A percentile compares a stretch with the other conserved stretches of the same genome.
These are phyloP conservation scores for Caranx melampygus DNA, from an alignment of 2,113 vertebrate species.

Conservation along the genomic window DNA sequence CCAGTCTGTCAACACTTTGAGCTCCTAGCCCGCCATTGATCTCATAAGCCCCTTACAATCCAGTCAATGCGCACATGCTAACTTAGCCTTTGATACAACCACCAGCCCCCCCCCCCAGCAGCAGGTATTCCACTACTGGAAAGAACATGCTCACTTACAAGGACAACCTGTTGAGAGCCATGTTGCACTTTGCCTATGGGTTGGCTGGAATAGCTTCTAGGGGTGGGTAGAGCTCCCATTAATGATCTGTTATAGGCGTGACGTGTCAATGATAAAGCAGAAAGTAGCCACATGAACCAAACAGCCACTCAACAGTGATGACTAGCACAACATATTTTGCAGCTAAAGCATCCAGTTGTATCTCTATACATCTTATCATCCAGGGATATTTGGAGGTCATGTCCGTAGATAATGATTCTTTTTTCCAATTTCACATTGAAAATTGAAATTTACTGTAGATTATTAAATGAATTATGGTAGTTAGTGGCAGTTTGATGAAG, in stretches of 20 bases:
- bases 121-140: slow-evolving; percentile 30
- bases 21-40: slow-evolving; percentile 64
- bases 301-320: background rate
- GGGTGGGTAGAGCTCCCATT: background rate
- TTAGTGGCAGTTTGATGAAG: slow-evolving; percentile 35
- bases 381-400: background rate
- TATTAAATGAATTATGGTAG: slow-evolving; percentile 48
- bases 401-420: slow-evolving; percentile 31
- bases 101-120: background rate
- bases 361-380: slow-evolving; percentile 17
- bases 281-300: slow-evolving; percentile 1
- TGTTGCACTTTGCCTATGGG: background rate
- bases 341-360: background rate
- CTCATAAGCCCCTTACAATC: slow-evolving; percentile 72
- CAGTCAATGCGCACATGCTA: slow-evolving; percentile 70
- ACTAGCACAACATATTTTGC: background rate
- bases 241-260: background rate
- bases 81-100: slow-evolving; percentile 65
- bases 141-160: slow-evolving; percentile 27
- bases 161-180: slow-evolving; percentile 22
- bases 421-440: background rate
- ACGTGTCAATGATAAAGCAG: background rate
- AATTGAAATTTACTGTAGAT: slow-evolving; percentile 46
- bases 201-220: background rate
- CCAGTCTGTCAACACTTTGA: slow-evolving; percentile 66